phyloP scores from a whole-genome alignment of 2,888 invertebrate species.

The Epinotia ramella region DNA sequence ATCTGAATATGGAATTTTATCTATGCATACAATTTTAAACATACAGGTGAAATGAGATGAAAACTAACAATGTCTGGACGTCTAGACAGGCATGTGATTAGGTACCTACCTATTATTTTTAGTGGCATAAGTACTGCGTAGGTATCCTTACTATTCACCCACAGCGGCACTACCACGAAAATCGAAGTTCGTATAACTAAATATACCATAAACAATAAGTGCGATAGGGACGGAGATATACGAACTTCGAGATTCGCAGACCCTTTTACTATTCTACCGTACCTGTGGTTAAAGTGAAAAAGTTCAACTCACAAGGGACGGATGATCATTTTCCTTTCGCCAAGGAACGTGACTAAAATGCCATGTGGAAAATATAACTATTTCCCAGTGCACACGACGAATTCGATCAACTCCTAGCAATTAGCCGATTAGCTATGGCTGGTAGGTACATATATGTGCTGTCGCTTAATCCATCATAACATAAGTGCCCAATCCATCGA shows the following conservation, averaged over 20 bases:
- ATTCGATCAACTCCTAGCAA: background rate
- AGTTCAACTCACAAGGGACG: slow-evolving; percentile 7
- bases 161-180: background rate
- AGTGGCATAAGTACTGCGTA: slow-evolving; percentile 12
- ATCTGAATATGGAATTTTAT: background rate
- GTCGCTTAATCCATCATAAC: slow-evolving; percentile 19
- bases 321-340: background rate
- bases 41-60: slow-evolving; percentile 5
- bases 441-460: background rate
- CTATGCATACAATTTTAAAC: background rate
- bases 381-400: background rate
- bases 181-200: too few relatives aligned
- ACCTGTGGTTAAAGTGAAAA: slow-evolving; percentile 6
- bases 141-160: background rate
- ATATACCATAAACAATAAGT: too few relatives aligned
- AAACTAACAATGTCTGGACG: slow-evolving; percentile 19
- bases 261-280: too few relatives aligned
- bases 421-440: slow-evolving; percentile 14
- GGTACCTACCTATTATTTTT: background rate
- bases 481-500: slow-evolving; percentile 10
- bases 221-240: too few relatives aligned
- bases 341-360: slow-evolving; percentile 10
- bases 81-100: slow-evolving; percentile 20
- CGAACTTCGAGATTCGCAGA: too few relatives aligned
- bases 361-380: background rate